phyloP scores from a whole-genome alignment of 2,113 vertebrate genomes.

The Beaufortia kweichowensis region DNA sequence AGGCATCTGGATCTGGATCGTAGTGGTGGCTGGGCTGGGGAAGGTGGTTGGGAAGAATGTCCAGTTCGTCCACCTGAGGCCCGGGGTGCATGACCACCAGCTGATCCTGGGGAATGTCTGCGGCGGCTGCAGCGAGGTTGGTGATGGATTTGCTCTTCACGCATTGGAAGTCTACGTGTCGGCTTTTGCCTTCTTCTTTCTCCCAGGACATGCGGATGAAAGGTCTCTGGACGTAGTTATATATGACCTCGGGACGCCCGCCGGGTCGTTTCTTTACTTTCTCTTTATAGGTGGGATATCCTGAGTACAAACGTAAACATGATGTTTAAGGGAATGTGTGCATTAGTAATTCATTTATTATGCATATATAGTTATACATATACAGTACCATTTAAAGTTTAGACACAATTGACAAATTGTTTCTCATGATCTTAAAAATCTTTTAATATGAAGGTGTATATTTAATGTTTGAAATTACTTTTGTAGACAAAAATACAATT shows the following conservation, averaged over 20 bases:
- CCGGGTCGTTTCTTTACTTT: constrained; percentile 96
- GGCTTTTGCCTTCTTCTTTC: constrained; percentile 97
- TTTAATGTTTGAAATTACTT: too few species aligned
- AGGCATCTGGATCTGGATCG: constrained; percentile 82
- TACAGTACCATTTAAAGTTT: too few species aligned
- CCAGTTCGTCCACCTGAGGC: constrained; percentile 93
- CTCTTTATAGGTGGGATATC: constrained; percentile 97
- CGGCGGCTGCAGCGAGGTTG: constrained; percentile 88
- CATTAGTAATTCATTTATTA: not conserved
- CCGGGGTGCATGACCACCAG: constrained; percentile 90
- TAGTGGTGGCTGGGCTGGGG: constrained; percentile 65
- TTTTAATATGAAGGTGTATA: too few species aligned
- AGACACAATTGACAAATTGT: too few species aligned
- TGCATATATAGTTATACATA: too few species aligned
- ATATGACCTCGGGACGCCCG: constrained; percentile 93
- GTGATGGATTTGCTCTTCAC: constrained; percentile 98
- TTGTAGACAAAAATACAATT: too few species aligned
- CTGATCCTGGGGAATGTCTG: constrained; percentile 96
- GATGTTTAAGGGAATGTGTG: too few species aligned
- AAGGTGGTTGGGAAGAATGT: constrained; percentile 82
- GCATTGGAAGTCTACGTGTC: constrained; percentile 97
- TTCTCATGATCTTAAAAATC: too few species aligned
- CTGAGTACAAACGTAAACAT: constrained; percentile 61
- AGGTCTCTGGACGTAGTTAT: constrained; percentile 96
- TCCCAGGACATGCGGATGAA: constrained; percentile 99